A percentile compares a stretch with the other conserved stretches of the same genome.
Evolutionary conservation across 2,113 vertebrate genomes (phyloP).

Genomic region (Fulica atra): DNA sequence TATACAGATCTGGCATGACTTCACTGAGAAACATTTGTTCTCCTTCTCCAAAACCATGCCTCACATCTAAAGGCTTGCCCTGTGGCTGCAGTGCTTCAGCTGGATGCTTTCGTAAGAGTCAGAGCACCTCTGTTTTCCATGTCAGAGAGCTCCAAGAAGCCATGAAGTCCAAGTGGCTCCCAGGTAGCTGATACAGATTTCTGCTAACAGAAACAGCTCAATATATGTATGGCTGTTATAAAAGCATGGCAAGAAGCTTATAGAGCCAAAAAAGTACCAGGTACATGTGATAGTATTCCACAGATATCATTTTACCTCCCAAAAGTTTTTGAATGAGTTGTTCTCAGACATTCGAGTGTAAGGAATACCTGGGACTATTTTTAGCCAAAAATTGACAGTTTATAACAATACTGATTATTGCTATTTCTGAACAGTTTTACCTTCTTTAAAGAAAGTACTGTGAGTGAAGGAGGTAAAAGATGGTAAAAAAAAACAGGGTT

Average conservation of each 20-base stretch:
- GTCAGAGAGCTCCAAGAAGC: not conserved
- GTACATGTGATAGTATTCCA: not conserved
- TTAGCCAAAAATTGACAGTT: not conserved
- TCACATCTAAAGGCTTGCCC: not conserved
- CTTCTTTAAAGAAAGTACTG: not conserved
- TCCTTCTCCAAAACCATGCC: not conserved
- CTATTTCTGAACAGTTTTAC: not conserved
- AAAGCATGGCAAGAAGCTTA: not conserved
- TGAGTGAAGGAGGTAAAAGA: not conserved
- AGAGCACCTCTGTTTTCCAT: not conserved
- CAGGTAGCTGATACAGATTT: not conserved
- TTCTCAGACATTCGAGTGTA: not conserved
- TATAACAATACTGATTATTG: not conserved
- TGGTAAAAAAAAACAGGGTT: not conserved
- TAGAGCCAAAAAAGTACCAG: not conserved
- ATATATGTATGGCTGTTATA: not conserved
- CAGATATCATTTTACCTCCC: not conserved
- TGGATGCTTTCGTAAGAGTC: not conserved
- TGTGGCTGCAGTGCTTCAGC: not conserved
- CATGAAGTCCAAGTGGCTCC: not conserved
- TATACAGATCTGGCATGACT: not conserved
- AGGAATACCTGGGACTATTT: not conserved
- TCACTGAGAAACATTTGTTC: not conserved
- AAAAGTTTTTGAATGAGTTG: not conserved
- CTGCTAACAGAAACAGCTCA: not conserved